A percentile compares a stretch with the other conserved stretches of the same genome.
Conservation (phyloP, 2,797 vertebrate species). For the Champsocephalus esox region DNA sequence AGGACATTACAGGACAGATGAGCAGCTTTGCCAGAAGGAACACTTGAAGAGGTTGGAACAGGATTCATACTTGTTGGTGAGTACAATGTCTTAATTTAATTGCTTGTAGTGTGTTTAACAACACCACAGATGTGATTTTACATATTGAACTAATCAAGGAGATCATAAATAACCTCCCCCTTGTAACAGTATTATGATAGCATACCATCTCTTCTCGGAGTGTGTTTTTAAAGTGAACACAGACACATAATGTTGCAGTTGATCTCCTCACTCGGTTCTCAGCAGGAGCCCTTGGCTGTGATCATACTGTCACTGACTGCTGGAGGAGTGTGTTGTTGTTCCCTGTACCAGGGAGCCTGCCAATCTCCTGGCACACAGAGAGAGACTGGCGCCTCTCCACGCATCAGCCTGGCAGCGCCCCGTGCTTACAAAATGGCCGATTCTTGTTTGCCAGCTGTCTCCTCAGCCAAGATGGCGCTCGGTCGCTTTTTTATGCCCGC, state of each 20-base stretch:
- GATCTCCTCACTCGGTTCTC: constrained; percentile 64
- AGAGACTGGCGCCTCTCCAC: constrained; percentile 69
- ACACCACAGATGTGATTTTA: neutral
- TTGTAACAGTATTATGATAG: constrained; percentile 31
- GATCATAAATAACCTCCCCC: neutral
- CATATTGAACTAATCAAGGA: neutral
- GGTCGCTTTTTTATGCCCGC: constrained; percentile 74
- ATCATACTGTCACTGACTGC: constrained; percentile 67
- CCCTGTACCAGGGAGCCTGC: constrained; percentile 70
- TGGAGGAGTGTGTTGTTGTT: constrained; percentile 66
- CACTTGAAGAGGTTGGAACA: neutral
- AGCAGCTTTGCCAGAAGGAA: constrained; percentile 17
- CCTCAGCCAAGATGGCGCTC: constrained; percentile 85
- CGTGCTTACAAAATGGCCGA: constrained; percentile 86
- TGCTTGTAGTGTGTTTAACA: constrained; percentile 14
- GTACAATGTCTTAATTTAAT: constrained; percentile 46
- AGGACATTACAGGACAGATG: constrained; percentile 40
- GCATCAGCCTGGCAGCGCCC: constrained; percentile 81
- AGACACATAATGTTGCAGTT: constrained; percentile 42
- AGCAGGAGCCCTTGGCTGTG: constrained; percentile 62
- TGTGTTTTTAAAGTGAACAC: constrained; percentile 51
- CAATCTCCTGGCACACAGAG: constrained; percentile 77
- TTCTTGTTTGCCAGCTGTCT: constrained; percentile 84
- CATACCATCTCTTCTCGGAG: constrained; percentile 40
- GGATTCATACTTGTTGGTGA: constrained; percentile 56